Percentiles rank a stretch among this genome's conserved stretches.
phyloP scores from a whole-genome alignment of 2,888 invertebrate species.

The Parnassius apollo region DNA sequence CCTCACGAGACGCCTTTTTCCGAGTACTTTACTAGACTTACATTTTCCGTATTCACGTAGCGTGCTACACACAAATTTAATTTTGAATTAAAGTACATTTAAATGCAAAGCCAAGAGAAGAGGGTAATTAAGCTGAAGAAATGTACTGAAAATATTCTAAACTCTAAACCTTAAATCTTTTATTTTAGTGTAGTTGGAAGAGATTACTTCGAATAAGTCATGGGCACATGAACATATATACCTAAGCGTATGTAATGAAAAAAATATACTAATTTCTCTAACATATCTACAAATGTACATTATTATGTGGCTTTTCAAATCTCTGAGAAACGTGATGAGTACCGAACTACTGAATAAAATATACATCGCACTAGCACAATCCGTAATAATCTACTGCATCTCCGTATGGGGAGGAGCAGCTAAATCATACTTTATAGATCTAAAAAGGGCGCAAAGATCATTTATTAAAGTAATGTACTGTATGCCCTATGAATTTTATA shows the following conservation, averaged over 20 bases:
- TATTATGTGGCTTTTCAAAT: no score
- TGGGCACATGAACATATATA: background rate
- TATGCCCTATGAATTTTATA: no score
- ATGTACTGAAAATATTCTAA: slow-evolving; percentile 63
- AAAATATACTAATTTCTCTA: no score
- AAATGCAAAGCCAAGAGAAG: slow-evolving; percentile 69
- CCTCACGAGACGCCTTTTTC: slow-evolving; percentile 32
- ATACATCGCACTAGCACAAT: no score
- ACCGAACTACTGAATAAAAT: no score
- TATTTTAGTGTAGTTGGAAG: slow-evolving; percentile 15
- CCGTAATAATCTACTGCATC: no score
- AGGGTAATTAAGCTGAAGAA: slow-evolving; percentile 64
- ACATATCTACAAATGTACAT: no score
- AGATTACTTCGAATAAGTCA: slow-evolving; percentile 11
- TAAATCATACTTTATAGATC: no score
- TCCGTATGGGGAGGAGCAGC: no score
- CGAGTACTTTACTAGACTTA: slow-evolving; percentile 23
- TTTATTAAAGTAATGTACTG: no score
- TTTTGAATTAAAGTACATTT: slow-evolving; percentile 67
- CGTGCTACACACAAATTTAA: slow-evolving; percentile 62
- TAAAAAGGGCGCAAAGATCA: no score
- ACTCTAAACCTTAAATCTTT: slow-evolving; percentile 41
- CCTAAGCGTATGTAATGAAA: background rate
- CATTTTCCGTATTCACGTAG: slow-evolving; percentile 37
- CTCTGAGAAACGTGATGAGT: no score